phyloP scores from a whole-genome alignment of 2,888 invertebrate species.

The Rhorus exstirpatorius region DNA sequence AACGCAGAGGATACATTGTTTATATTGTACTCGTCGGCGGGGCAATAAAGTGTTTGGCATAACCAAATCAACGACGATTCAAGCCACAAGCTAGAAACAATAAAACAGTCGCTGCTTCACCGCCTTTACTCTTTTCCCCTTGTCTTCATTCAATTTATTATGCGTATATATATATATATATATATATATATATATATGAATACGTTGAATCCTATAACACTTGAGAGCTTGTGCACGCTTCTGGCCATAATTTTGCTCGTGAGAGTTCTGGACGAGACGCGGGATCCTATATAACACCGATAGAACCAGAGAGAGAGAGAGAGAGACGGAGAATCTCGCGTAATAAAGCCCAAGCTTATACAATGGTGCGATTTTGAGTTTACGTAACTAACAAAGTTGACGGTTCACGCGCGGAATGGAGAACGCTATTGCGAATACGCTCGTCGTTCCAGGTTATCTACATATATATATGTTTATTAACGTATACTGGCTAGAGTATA shows the following conservation, averaged over 20 bases:
- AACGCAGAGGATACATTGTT: background rate
- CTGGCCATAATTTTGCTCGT: constrained; percentile 52
- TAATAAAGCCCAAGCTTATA: constrained; percentile 75
- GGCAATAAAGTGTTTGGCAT: constrained; percentile 51
- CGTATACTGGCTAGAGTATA: constrained; percentile 26
- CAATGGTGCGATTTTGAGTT: constrained; percentile 75
- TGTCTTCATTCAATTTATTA: background rate
- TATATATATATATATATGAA: background rate
- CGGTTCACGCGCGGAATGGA: constrained; percentile 70
- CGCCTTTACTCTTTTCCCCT: constrained; percentile 8
- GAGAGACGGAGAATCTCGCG: constrained; percentile 61
- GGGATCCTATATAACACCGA: constrained; percentile 50
- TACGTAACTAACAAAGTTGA: constrained; percentile 77
- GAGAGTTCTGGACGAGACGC: constrained; percentile 69
- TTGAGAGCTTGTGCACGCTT: constrained; percentile 31
- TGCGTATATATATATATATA: background rate
- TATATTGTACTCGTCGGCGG: constrained; percentile 6
- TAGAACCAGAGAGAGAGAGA: constrained; percentile 15
- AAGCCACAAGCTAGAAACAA: constrained; percentile 32
- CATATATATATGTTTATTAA: background rate
- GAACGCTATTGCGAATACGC: constrained; percentile 46
- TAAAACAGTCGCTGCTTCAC: constrained; percentile 38
- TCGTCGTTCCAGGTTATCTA: background rate
- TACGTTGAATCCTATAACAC: constrained; percentile 45
- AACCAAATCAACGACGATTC: constrained; percentile 56